Percentiles rank a stretch among this genome's conserved stretches.
These are phyloP conservation scores for Asbolus verrucosus DNA, from an alignment of 1,140 invertebrate species.

Conservation along the genomic window DNA sequence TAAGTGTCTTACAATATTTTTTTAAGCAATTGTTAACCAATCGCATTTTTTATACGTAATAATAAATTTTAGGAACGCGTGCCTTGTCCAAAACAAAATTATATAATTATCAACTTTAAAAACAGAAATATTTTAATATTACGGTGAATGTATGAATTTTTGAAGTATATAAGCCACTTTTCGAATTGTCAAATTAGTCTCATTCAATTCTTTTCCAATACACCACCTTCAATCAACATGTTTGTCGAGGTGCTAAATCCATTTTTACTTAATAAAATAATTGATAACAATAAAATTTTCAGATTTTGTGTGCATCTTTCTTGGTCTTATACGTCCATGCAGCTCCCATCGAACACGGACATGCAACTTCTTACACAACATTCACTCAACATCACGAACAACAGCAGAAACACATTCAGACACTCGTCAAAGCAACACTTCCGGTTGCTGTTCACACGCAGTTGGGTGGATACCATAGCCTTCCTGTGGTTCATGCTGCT, in stretches of 20 bases:
- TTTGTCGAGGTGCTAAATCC: neutral
- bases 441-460: conserved; percentile 22
- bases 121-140: neutral
- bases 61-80: neutral
- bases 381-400: conserved; percentile 1
- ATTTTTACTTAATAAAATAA: neutral
- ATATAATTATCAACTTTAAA: neutral
- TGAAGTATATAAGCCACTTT: neutral
- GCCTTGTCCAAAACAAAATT: neutral
- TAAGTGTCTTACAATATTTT: no score
- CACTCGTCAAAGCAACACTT: conserved; percentile 14
- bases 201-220: neutral
- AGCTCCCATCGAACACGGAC: neutral
- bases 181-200: neutral
- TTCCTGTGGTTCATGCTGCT: conserved; percentile 13
- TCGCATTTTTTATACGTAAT: neutral
- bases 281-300: neutral
- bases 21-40: neutral
- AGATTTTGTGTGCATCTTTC: no score
- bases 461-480: no score
- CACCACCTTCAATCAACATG: neutral
- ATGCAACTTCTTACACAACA: neutral
- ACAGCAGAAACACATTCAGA: conserved; percentile 10
- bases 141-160: neutral
- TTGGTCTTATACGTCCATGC: conserved; percentile 6